Evolutionary conservation across 2,113 vertebrate genomes (phyloP), one percentile per base, ranked within the genome.

Genomic region (Microtus ochrogaster): DNA sequence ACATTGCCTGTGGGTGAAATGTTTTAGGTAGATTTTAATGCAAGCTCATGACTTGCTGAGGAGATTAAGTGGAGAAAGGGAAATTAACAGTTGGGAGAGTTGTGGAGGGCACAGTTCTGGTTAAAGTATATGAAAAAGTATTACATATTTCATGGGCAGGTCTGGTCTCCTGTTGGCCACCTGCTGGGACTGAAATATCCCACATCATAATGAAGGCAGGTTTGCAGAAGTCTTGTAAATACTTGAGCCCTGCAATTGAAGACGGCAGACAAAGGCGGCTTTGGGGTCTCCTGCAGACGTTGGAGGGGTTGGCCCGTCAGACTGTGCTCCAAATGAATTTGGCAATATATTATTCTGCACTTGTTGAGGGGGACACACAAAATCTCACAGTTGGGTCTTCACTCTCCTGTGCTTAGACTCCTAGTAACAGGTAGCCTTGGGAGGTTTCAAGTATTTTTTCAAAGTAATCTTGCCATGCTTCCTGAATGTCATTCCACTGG

Each of bases 21-120:
- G 98, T 99, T 99, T 98, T 98, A 99, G 99, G 98, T 98, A 98
- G 98, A 99, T 98, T 99, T 99, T 99, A 99, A 99, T 99, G 99
- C 99, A 98, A 97, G 97, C 98, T 99, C 99, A 99, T 99, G 99
- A 99, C 98, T 99, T 89, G 96, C 98, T 98, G 98, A 98, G 98
- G 98, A 99, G 98, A 99, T 98, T 99, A 99, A 99, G 98, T 98
- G 99, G 98, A 98, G 98, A 99, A 99, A 98, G 98, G 99, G 99
- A 99, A 99, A 99, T 99, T 98, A 99, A 98, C 98, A 98, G 98
- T 98, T 99, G 98, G 98, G 98, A 98, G 98, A 98, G 91, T 98
- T 94, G 97, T 97, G 97, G 97, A 99, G 98, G 98, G 98, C 98
- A 98, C 98, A 98, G 98, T 99, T 99, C 98, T 99, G 98, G 98